A percentile compares a stretch with the other conserved stretches of the same genome.
Evolutionary conservation across 2,888 invertebrate species (phyloP).

Genomic region (Polydrusus pterygomalis): DNA sequence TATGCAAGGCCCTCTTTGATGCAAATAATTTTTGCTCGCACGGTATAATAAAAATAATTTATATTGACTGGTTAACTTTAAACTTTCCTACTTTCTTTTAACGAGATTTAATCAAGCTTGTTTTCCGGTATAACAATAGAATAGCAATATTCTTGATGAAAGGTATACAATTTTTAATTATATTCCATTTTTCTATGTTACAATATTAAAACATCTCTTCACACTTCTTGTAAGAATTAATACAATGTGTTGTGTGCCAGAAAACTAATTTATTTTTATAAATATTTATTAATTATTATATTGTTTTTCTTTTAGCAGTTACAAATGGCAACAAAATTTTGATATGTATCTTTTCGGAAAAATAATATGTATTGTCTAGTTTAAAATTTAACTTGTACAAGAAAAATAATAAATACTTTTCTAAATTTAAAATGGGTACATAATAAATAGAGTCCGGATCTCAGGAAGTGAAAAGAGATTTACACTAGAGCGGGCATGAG

Average conservation of each 20-base stretch:
- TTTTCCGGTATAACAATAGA: background rate
- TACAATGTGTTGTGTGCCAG: background rate
- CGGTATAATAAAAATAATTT: no score
- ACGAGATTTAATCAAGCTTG: no score
- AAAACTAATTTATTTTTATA: background rate
- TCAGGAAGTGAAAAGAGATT: no score
- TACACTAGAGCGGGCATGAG: no score
- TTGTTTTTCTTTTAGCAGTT: background rate
- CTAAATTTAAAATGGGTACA: no score
- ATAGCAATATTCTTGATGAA: background rate
- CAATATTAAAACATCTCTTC: constrained; percentile 1
- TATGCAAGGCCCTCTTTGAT: no score
- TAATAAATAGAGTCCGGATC: no score
- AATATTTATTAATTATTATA: background rate
- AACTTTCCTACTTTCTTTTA: no score
- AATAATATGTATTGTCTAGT: constrained; percentile 2
- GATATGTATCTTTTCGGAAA: background rate
- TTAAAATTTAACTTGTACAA: background rate
- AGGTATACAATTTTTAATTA: background rate
- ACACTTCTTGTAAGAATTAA: background rate
- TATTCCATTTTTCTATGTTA: background rate
- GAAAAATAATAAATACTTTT: background rate
- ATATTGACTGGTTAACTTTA: no score
- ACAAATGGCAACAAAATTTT: background rate
- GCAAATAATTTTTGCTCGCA: no score